Evolutionary conservation across 2,888 invertebrate species (phyloP), one percentile per base, ranked within the genome.

Genomic region (Tenthredo amoena): DNA sequence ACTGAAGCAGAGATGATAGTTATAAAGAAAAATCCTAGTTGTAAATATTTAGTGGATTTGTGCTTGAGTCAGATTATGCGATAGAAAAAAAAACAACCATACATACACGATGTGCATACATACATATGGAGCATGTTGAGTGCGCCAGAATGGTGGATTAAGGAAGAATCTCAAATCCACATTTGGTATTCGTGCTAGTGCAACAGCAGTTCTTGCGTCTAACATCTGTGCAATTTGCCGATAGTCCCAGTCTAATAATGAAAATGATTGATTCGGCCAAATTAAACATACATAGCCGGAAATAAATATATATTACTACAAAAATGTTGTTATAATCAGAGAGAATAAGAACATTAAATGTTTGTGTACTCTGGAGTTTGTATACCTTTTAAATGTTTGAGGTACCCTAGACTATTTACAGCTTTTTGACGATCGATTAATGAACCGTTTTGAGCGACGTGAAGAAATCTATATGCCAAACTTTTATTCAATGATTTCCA

Each of bases 161-260:
- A 97, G 93, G 91, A 98, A 98, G 92, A 97, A 96, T 84, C 97
- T 95, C 18, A 95, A 93, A 93, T 98, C 97, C 2, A 95, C 96
- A 65, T 96, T 95, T 62, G 94, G 93, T 2, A 96, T 96, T 88
- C 98, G 95, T 0, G 98, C 98, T 82, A 98, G 94, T 2, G 96
- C 96, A 0, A 98, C 96, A 2, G 97, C 96, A 0, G 97, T 97
- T 88, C 95, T 94, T 74, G 96, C 95, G 94, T 98, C 97, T 89
- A 97, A 95, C 87, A 97, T 96, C 93, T 98, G 97, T 6, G 98
- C 97, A 86, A 98, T 94, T 90, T 97, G 96, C 83, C 95, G 94
- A 91, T 96, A 97, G 89, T 97, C 94, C 90, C 94, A 94, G 88
- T 94, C 95, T 95, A 87, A 87, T 91, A 91, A 84, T 82, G 86